Base-by-base conservation (phyloP, 2,888 invertebrate genomes). In the Cyaniris semiargus region DNA sequence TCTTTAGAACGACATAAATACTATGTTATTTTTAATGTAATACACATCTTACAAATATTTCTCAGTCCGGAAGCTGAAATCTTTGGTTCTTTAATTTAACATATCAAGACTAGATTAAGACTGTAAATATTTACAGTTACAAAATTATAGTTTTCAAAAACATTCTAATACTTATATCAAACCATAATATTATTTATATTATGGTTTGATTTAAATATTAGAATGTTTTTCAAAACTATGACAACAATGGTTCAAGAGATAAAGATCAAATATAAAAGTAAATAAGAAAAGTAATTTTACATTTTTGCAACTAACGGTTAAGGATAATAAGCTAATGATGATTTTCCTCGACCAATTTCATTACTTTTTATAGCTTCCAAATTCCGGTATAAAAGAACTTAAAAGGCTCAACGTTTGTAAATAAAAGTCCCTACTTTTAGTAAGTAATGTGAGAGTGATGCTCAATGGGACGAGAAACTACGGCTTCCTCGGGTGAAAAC, bases 401-500 rank as follows among this genome's bases (percentile, higher is more conserved):
- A 44, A 23, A 72, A 38, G 72, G 72, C 72, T 72, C 72, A 48
- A 6, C 48, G 27, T 74, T 74, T 53, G 74, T 74, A 53, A 74
- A 74, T 48, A 74, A 74, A 74, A 74, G 74, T 74, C 74, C 48
- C 27, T 27, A 23, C 48, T 74, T 53, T 48, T 74, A 8, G 74
- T 74, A 74, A 74, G 44, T 74, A 53, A 74, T 74, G 74, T 23
- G 53, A 44, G 74, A 23, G 44, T 27, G 23, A 48, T 48, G 74
- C 27, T 74, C 53, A 74, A 74, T 74, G 74, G 53, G 23, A 23
- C 74, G 74, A 74, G 27, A 74, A 74, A 74, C 74, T 74, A 48
- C 53, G 38, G 21, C 71, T 21, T 53, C 18, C 23, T 44, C 23
- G 23, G 15, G 53, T 27, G 27, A 74, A 74, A 74, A 74, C 74